Conservation (phyloP, 2,797 vertebrate genomes). For the Vespertilio murinus region DNA sequence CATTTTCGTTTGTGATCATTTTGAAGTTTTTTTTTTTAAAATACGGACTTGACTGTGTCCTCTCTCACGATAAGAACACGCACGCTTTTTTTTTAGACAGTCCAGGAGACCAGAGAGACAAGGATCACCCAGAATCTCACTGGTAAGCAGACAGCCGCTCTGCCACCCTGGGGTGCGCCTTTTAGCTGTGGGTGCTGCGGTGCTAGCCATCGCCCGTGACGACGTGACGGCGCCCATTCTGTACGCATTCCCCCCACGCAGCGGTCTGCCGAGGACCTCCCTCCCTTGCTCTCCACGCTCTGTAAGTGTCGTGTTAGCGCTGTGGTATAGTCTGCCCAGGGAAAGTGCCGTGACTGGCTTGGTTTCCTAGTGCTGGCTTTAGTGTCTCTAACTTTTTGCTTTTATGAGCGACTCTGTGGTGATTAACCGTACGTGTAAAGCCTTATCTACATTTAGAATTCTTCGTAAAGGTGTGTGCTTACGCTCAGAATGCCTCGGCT, state of each 20-base stretch:
- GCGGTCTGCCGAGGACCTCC: too few species aligned
- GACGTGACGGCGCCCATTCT: background rate
- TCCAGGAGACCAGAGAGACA: background rate
- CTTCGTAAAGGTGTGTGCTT: background rate
- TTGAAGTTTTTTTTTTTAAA: background rate
- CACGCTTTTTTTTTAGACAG: background rate
- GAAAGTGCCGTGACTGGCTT: background rate
- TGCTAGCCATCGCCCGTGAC: background rate
- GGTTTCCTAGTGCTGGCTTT: background rate
- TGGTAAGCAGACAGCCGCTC: background rate
- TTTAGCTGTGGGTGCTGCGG: accelerated
- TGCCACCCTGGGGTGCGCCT: background rate
- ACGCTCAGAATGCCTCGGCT: background rate
- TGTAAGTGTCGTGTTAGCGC: background rate
- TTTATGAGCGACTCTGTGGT: background rate
- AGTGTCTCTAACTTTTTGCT: background rate
- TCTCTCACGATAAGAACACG: background rate
- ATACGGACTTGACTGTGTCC: background rate
- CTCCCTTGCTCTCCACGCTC: background rate
- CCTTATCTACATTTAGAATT: background rate
- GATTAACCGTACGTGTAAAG: background rate
- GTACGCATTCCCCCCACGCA: background rate
- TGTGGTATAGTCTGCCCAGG: background rate
- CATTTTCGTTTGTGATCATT: background rate
- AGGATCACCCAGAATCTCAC: background rate